These are phyloP conservation scores for Drosophila pseudotakahashii DNA, from an alignment of 2,888 invertebrate species.

Conservation along the genomic window DNA sequence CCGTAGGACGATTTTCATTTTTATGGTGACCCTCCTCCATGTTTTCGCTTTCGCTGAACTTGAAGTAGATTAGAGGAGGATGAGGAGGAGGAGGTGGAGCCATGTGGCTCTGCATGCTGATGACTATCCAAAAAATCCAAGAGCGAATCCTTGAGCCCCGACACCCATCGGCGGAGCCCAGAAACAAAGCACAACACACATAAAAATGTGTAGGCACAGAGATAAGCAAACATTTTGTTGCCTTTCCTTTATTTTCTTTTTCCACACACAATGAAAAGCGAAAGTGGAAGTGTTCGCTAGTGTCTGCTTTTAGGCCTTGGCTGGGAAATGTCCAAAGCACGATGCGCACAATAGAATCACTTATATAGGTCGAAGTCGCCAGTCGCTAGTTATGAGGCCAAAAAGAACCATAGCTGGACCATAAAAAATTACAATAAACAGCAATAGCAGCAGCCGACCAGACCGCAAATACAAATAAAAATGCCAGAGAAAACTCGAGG, in stretches of 20 bases:
- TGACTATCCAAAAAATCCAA: conserved; percentile 59
- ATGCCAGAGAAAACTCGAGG: conserved; percentile 36
- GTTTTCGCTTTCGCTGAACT: conserved; percentile 42
- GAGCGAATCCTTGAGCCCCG: conserved; percentile 32
- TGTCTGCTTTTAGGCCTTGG: conserved; percentile 59
- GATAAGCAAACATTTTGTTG: conserved; percentile 60
- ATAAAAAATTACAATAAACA: conserved; percentile 74
- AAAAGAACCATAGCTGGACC: conserved; percentile 47
- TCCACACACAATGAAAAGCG: conserved; percentile 48
- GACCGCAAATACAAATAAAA: conserved; percentile 52
- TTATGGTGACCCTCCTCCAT: conserved; percentile 48
- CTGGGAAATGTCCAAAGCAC: conserved; percentile 36
- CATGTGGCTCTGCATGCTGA: conserved; percentile 71
- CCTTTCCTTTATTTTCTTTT: conserved; percentile 38
- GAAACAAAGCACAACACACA: conserved; percentile 62
- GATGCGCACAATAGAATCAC: conserved; percentile 41
- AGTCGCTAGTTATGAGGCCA: conserved; percentile 56
- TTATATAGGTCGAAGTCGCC: conserved; percentile 47
- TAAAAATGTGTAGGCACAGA: conserved; percentile 67
- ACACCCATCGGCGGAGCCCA: conserved; percentile 34
- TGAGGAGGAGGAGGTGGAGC: conserved; percentile 5
- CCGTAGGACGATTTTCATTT: conserved; percentile 72
- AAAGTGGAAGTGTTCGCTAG: conserved; percentile 52
- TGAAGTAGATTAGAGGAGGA: conserved; percentile 6
- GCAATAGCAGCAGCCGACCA: conserved; percentile 24